These are phyloP conservation scores for Setophaga kirtlandii DNA, from an alignment of 2,113 vertebrate genomes.

Conservation along the genomic window DNA sequence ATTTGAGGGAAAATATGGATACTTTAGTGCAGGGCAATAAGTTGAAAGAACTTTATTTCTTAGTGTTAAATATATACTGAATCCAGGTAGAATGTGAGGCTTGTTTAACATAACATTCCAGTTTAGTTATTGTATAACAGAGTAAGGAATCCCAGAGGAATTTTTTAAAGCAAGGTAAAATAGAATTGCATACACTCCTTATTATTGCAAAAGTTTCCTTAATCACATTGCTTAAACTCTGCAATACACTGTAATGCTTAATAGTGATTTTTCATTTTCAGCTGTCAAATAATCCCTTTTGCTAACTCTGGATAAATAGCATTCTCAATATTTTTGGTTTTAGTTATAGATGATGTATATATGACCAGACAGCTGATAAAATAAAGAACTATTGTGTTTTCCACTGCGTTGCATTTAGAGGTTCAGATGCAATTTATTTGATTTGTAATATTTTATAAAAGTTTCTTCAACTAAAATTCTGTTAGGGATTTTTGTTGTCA, in stretches of 20 bases:
- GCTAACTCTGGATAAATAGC: conserved; percentile 71
- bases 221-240: conserved; percentile 79
- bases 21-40: conserved; percentile 52
- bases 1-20: conserved; percentile 13
- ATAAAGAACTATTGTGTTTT: conserved; percentile 80
- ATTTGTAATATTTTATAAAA: conserved; percentile 81
- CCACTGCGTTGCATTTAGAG: conserved; percentile 72
- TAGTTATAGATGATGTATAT: conserved; percentile 74
- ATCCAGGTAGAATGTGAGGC: conserved; percentile 62
- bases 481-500: conserved; percentile 65
- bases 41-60: conserved; percentile 69
- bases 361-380: conserved; percentile 80
- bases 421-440: conserved; percentile 78
- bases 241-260: conserved; percentile 74
- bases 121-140: conserved; percentile 68
- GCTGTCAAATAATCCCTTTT: conserved; percentile 77
- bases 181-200: conserved; percentile 66
- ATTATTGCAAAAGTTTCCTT: conserved; percentile 76
- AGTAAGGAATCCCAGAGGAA: conserved; percentile 72
- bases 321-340: conserved; percentile 58
- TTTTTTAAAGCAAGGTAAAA: conserved; percentile 70
- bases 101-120: conserved; percentile 72
- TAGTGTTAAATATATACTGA: conserved; percentile 69
- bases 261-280: conserved; percentile 81
- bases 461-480: conserved; percentile 71